Evolutionary conservation across 2,113 vertebrate species (phyloP), one percentile per base, ranked within the genome.

Genomic region (Narcine bancroftii): DNA sequence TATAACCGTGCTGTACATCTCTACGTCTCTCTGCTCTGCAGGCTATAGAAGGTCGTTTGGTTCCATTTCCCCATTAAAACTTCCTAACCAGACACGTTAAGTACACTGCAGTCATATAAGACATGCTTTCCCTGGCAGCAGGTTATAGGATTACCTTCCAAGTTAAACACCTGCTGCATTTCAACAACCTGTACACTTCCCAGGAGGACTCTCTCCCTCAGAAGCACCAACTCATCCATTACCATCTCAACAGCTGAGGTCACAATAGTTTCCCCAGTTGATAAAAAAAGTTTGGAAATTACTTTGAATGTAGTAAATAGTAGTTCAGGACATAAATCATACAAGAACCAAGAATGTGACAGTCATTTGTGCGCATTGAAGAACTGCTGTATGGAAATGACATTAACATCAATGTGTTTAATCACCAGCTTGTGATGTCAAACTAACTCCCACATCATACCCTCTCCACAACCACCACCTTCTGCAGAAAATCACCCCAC

Each of bases 181-280:
- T n/a, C n/a, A n/a, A n/a, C n/a, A n/a, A n/a, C n/a, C n/a, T 21
- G 0, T 26, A 17, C 77, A 13, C 77, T 47, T 81, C 29, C 77
- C 9, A n/a, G n/a, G n/a, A n/a, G n/a, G n/a, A n/a, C 77, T 11
- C 36, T 39, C 36, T 5, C 24, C 13, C 3, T 69, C 24, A 47
- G 24, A 1, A 1, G 33, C 6, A 0, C 2, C 45, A 24, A 39
- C 15, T 0, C n/a, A 36, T 19, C 39, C 75, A 45, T 45, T 19
- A 19, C 73, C 0, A 1, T 11, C n/a, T 1, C 39, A 21, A 4
- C 39, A 77, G 39, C 39, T 6, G 4, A 53, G 36, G 45, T 29
- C 26, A 1, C 24, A 26, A 6, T n/a, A 36, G 1, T 0, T n/a
- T 1, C n/a, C 24, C 7, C 6, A 29, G 7, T 33, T 50, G 17